Evolutionary conservation across 2,797 vertebrate genomes (phyloP), one percentile per base, ranked within the genome.

Genomic region (Brotula barbata): DNA sequence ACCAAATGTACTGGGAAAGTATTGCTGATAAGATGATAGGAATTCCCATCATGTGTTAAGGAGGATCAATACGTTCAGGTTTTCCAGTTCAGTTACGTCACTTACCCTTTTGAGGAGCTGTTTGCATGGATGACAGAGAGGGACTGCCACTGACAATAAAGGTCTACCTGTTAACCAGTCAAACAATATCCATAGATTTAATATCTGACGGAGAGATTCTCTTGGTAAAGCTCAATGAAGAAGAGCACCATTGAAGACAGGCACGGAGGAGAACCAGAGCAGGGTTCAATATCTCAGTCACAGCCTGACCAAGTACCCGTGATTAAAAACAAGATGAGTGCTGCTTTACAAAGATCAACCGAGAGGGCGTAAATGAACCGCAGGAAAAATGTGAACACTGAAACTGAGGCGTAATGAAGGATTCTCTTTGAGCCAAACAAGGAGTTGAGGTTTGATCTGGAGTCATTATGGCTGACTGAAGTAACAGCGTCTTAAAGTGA

Each of bases 371-470:
- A 42, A 39, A 75, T 55, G 43, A 64, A 23, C 57, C 51, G 39
- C 48, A 47, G 16, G 17, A 46, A 39, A 58, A 46, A 51, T 50
- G 64, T 52, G 51, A 54, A 22, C 3, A 16, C 44, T 46, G 46
- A n/a, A n/a, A n/a, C 52, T 36, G 57, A 72, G 58, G 37, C 11
- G 21, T 73, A 71, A 74, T 77, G 67, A 73, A 59, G 13, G 45
- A 71, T 75, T 79, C 60, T 75, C 43, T 75, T 59, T 69, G 60
- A 79, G 56, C 53, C 19, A n/a, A 25, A 17, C 48, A 52, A 40
- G 22, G 17, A 57, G 52, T 1, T 41, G 33, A 58, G 10, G 12
- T 41, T 49, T 64, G 58, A 57, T 62, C 66, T 41, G 9, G n/a
- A 50, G 49, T 70, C 60, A 54, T 52, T 71, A 43, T 31, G 49